Conservation (phyloP, 2,797 vertebrate genomes). For the Acanthurus tractus region DNA sequence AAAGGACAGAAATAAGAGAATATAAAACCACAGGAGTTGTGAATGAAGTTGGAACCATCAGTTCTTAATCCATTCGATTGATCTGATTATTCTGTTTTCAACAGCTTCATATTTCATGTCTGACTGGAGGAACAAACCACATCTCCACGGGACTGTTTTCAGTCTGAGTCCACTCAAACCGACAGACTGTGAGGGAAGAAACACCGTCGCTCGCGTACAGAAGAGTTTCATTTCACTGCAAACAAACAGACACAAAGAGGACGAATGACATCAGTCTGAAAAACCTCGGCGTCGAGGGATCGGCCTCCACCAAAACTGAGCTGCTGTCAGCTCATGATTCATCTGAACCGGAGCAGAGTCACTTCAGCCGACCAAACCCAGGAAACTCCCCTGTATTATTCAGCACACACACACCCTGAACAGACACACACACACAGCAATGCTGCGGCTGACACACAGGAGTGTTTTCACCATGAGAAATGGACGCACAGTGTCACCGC, state of each 20-base stretch:
- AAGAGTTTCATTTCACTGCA: background rate
- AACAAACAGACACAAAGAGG: background rate
- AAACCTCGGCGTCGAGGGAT: background rate
- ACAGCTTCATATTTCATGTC: too few species aligned
- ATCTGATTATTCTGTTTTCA: too few species aligned
- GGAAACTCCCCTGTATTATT: conserved; percentile 1
- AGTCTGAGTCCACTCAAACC: too few species aligned
- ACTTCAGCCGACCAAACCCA: conserved; percentile 16
- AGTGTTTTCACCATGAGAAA: conserved; percentile 11
- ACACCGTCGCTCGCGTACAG: background rate
- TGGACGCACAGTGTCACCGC: conserved; percentile 13
- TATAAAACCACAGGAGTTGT: too few species aligned
- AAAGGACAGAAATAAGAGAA: too few species aligned
- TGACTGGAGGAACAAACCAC: too few species aligned
- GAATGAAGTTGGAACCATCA: too few species aligned
- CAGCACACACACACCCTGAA: background rate
- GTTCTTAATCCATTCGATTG: too few species aligned
- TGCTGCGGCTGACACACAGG: background rate
- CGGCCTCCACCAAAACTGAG: conserved; percentile 3
- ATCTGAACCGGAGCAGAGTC: background rate
- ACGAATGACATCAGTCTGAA: conserved; percentile 12
- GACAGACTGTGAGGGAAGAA: too few species aligned
- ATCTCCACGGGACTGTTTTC: too few species aligned
- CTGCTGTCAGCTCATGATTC: conserved; percentile 35
- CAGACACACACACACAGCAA: background rate